Base-by-base conservation (phyloP, 1,140 invertebrate species). In the Laodelphax striatellus region DNA sequence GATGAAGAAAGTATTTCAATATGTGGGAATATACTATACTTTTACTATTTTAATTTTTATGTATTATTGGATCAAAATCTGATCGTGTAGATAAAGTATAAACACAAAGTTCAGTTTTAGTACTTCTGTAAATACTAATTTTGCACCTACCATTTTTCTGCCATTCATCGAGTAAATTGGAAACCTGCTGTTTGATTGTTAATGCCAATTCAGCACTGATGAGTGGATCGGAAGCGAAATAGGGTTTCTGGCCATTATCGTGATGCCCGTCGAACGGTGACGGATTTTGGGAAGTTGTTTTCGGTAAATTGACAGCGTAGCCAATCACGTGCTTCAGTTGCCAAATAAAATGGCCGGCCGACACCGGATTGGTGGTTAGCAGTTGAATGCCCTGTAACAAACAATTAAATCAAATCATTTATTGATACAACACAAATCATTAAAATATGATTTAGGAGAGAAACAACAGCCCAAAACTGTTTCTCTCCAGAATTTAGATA, bases 271-370 rank as follows among this genome's bases (percentile, higher is more conserved):
- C 17, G 70, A 66, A 16, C 46, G 60, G 61, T 13, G 50, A 54
- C 4, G 16, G 13, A 13, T 46, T 38, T 11, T 13, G 3, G 3
- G 10, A 38, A 38, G 34, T 13, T 38, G 34, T 11, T 38, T 38
- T 38, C 34, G 4, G 34, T 38, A 38, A 13, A 38, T 38, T 38
- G 34, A 38, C 9, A 5, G 34, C 73, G 62, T 78, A 77, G 5
- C 76, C 74, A 9, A 76, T 70, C 2, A 85, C 68, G 5, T 86
- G 71, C 65, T 83, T 85, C 17, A 85, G 75, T 69, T 86, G 84
- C 83, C 84, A 86, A 42, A 82, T 71, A 60, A 81, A 75, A 63
- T 79, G 75, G 2, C 74, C 71, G 5, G 70, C 77, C 4, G 81
- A 77, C 21, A 71, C 67, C 2, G 66, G 67, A 52, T 73, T 69